A percentile compares a stretch with the other conserved stretches of the same genome.
phyloP scores from a whole-genome alignment of 2,113 vertebrate genomes.

The Menura novaehollandiae region DNA sequence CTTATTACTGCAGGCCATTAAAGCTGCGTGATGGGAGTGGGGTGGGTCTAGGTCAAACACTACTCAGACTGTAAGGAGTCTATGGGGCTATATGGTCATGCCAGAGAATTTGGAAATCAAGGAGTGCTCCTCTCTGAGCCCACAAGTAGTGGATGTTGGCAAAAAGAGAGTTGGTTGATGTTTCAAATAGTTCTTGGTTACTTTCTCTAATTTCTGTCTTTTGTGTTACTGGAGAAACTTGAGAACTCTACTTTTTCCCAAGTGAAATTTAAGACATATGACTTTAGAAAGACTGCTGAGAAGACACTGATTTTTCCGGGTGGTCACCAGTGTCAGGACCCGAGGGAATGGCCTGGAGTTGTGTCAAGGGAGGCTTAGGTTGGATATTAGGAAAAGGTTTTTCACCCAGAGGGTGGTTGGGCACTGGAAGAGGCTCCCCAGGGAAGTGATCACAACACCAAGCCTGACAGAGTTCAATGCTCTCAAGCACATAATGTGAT shows the following conservation, averaged over 20 bases:
- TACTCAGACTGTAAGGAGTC: neutral
- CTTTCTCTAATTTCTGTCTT: neutral
- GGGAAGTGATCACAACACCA: neutral
- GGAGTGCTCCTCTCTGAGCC: neutral
- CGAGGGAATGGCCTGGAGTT: neutral
- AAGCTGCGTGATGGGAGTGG: neutral
- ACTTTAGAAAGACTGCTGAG: neutral
- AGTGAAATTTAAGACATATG: neutral
- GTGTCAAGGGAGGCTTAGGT: neutral
- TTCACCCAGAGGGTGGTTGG: rapidly evolving
- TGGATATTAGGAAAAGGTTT: neutral
- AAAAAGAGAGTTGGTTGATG: neutral
- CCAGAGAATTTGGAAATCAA: neutral
- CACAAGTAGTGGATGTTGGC: neutral
- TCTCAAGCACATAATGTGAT: neutral
- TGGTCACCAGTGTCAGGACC: neutral
- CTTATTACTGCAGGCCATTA: neutral
- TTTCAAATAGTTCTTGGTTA: neutral
- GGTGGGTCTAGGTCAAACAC: neutral
- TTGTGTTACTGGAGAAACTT: neutral
- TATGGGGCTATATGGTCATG: rapidly evolving
- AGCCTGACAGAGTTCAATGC: neutral
- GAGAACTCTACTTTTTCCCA: neutral
- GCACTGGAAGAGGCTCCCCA: neutral
- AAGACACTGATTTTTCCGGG: neutral